Evolutionary conservation across 1,140 invertebrate genomes (phyloP).

Genomic region (Augochlora pura): DNA sequence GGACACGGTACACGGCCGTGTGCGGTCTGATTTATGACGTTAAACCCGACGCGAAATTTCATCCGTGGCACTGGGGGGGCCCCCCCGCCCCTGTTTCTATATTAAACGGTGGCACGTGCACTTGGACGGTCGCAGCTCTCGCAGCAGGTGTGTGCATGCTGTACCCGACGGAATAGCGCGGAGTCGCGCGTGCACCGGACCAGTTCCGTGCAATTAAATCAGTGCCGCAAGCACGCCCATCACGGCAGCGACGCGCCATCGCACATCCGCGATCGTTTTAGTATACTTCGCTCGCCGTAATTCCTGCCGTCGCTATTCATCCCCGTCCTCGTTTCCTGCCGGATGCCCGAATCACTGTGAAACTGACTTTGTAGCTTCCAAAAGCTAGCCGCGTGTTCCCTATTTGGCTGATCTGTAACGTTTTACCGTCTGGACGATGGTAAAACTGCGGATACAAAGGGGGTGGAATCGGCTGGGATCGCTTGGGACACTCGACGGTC

Average conservation of each 20-base stretch:
- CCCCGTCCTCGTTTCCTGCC: neutral
- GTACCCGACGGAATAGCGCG: neutral
- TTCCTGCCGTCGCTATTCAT: neutral
- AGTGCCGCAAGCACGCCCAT: conserved; percentile 3
- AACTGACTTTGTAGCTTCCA: no score
- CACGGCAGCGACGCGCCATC: neutral
- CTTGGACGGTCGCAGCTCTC: neutral
- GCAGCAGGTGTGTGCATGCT: neutral
- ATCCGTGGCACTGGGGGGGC: neutral
- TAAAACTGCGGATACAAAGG: no score
- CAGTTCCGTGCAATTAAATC: conserved; percentile 34
- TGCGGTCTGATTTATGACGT: conserved; percentile 21
- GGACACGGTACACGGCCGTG: no score
- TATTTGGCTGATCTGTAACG: no score
- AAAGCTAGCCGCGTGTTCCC: no score
- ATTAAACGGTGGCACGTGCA: conserved; percentile 21
- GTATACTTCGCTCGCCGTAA: neutral
- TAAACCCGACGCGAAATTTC: conserved; percentile 4
- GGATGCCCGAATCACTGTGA: neutral
- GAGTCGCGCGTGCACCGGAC: neutral
- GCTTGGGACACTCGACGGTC: no score
- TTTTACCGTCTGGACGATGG: no score
- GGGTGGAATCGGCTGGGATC: no score
- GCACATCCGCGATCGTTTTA: conserved; percentile 22
- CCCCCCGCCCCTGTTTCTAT: neutral